phyloP scores from a whole-genome alignment of 1,140 invertebrate species.

The Leptinotarsa lineolata region DNA sequence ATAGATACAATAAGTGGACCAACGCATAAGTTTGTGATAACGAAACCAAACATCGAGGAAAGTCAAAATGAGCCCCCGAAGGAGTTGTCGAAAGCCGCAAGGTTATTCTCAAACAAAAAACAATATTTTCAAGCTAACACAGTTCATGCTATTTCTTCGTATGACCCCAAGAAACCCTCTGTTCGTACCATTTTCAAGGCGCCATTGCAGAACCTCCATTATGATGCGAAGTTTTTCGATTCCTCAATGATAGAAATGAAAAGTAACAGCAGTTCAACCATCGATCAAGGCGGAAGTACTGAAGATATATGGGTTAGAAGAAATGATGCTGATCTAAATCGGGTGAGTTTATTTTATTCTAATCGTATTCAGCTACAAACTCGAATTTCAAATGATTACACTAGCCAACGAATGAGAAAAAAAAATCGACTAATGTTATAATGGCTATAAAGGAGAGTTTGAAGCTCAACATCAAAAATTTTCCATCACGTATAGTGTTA shows the following conservation, averaged over 20 bases:
- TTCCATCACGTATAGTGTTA: no score
- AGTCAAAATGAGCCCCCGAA: slow-evolving; percentile 27
- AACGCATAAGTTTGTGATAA: slow-evolving; percentile 55
- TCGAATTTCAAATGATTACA: no score
- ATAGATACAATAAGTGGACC: slow-evolving; percentile 53
- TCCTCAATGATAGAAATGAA: slow-evolving; percentile 80
- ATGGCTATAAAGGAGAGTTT: no score
- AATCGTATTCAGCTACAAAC: no score
- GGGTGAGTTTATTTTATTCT: neutral
- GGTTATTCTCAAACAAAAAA: slow-evolving; percentile 48
- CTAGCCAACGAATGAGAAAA: no score
- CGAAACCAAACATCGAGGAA: slow-evolving; percentile 47
- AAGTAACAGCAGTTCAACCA: slow-evolving; percentile 67
- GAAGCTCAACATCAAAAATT: no score
- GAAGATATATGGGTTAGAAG: slow-evolving; percentile 76
- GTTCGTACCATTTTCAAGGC: slow-evolving; percentile 59
- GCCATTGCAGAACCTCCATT: slow-evolving; percentile 67
- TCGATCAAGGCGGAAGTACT: slow-evolving; percentile 60
- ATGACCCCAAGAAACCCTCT: slow-evolving; percentile 62
- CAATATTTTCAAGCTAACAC: slow-evolving; percentile 63
- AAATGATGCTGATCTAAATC: slow-evolving; percentile 4
- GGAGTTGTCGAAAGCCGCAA: slow-evolving; percentile 48
- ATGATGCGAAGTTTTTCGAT: slow-evolving; percentile 80
- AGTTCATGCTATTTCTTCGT: slow-evolving; percentile 64
- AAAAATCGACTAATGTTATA: no score